These are phyloP conservation scores for Tetrax tetrax DNA, from an alignment of 2,113 vertebrate species.

Conservation along the genomic window DNA sequence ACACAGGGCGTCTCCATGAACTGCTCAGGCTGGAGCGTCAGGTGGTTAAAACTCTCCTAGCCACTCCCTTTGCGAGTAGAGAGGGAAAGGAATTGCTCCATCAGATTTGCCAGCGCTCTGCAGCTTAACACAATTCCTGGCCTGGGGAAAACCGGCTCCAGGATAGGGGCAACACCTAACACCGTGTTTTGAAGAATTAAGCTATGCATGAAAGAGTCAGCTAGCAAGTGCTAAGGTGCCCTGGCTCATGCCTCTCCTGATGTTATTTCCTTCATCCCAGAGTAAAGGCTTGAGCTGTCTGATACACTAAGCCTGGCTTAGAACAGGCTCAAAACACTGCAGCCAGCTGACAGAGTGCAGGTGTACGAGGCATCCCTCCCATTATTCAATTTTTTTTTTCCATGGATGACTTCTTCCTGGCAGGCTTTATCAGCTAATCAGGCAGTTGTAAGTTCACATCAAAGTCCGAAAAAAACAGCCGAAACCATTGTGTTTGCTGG, in stretches of 20 bases:
- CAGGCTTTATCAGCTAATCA: background rate
- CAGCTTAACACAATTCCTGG: background rate
- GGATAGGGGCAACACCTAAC: background rate
- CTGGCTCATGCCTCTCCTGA: background rate
- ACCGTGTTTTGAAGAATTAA: background rate
- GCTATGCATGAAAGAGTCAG: background rate
- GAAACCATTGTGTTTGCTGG: rapidly evolving
- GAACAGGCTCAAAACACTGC: background rate
- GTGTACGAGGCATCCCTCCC: background rate
- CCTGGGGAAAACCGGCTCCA: background rate
- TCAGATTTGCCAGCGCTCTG: background rate
- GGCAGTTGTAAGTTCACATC: background rate
- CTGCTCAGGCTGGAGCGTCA: background rate
- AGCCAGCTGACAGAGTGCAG: background rate
- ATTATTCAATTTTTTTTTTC: background rate
- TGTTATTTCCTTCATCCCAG: background rate
- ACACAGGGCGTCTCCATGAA: background rate
- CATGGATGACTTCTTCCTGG: background rate
- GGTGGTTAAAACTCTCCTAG: background rate
- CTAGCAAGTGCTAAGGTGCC: background rate
- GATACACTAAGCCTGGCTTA: background rate
- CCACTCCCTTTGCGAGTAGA: background rate
- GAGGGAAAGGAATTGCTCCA: background rate
- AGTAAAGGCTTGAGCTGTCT: background rate
- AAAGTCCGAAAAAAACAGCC: background rate